Percentiles rank a stretch among this genome's conserved stretches.
Evolutionary conservation across 2,888 invertebrate species (phyloP).

Genomic region (Trachelus troglodyta): DNA sequence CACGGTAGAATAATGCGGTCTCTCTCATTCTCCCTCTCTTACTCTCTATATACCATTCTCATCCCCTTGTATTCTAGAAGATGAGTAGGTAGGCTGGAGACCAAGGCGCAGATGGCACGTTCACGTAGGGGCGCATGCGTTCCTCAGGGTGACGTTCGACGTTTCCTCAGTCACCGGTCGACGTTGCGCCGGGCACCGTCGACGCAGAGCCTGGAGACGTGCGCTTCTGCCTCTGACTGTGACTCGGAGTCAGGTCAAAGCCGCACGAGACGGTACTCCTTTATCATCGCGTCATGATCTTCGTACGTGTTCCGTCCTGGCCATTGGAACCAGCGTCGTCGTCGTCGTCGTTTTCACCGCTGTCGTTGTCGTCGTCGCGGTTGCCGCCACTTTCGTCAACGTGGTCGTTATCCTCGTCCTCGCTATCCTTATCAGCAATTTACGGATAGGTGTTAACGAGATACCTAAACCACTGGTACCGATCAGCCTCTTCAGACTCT

Average conservation of each 20-base stretch:
- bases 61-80: constrained; percentile 1
- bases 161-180: constrained; percentile 62
- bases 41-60: neutral
- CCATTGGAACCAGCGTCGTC: neutral
- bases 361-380: neutral
- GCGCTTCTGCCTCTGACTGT: neutral
- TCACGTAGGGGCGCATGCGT: constrained; percentile 1
- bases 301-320: neutral
- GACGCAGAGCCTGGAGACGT: constrained; percentile 27
- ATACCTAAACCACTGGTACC: neutral
- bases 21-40: neutral
- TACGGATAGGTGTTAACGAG: neutral
- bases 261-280: neutral
- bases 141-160: constrained; percentile 49
- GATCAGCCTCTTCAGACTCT: neutral
- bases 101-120: constrained; percentile 6
- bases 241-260: neutral
- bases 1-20: neutral
- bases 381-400: neutral
- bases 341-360: neutral
- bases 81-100: constrained; percentile 1
- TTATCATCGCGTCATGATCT: neutral
- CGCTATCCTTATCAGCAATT: neutral
- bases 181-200: constrained; percentile 56
- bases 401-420: neutral